Conservation (phyloP, 2,888 invertebrate species). For the Junonia oenone region DNA sequence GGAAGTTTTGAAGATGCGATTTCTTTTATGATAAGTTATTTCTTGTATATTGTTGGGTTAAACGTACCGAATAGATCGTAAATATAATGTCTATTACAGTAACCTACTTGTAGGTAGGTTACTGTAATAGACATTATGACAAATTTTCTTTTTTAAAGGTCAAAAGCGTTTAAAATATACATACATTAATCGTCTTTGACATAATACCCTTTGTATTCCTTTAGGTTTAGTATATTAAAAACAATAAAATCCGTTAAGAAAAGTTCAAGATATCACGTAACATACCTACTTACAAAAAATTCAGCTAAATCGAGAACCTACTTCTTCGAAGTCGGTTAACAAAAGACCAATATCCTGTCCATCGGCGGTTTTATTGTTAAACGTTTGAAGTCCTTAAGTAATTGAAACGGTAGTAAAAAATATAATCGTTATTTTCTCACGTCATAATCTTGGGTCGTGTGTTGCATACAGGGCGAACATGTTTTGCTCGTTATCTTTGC, state of each 20-base stretch:
- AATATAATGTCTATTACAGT: background rate
- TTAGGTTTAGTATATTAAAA: too few species aligned
- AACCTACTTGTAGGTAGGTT: too few species aligned
- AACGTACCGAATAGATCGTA: background rate
- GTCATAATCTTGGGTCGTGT: conserved; percentile 13
- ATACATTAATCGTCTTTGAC: too few species aligned
- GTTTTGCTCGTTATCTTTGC: background rate
- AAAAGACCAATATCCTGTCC: background rate
- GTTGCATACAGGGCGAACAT: conserved; percentile 15
- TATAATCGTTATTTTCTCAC: conserved; percentile 13
- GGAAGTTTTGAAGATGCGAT: background rate
- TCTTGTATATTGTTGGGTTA: background rate
- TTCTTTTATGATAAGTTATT: background rate
- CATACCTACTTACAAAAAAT: too few species aligned
- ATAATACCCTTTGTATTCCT: too few species aligned
- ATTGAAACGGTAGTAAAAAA: conserved; percentile 6
- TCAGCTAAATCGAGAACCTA: too few species aligned
- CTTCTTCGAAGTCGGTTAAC: too few species aligned
- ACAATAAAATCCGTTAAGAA: too few species aligned
- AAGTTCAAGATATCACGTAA: too few species aligned
- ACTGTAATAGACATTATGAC: too few species aligned
- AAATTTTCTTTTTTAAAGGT: too few species aligned
- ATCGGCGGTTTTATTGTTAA: background rate
- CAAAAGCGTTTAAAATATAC: too few species aligned
- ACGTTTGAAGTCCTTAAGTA: background rate